Base-by-base conservation (phyloP, 2,797 vertebrate genomes). In the Phataginus tricuspis region DNA sequence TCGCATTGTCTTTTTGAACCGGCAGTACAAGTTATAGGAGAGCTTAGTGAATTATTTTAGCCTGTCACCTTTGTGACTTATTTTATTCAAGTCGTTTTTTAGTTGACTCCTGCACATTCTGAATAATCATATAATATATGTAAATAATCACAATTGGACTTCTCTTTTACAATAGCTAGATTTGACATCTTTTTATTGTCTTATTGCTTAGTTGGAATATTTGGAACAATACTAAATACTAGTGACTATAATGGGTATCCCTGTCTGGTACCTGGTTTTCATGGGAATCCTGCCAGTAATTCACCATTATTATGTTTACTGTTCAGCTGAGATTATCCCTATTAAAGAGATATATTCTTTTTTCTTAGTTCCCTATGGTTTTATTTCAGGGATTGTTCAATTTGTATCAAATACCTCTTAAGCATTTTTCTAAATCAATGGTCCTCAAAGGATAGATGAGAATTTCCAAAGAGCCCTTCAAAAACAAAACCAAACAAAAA, bases 391-490 rank as follows among this genome's bases (percentile, higher is more conserved):
- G 79, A 91, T 7, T 72, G 8, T 90, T 63, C 23, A 45, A 53
- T 82, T 92, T 90, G 95, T 85, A 72, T 94, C 61, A 77, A 61
- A 95, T 89, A 34, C 49, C 63, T 95, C 39, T 42, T 80, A 69
- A 66, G 16, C 42, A 75, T 84, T 96, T 93, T 93, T 92, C 55
- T 86, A 78, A 93, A 74, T 95, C 39, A 66, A 4, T 80, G 18
- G 13, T 72, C 91, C 19, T 93, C 49, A 91, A 85, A 78, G 12
- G 8, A 23, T 72, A 64, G 18, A 16, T 68, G 86, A 75, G 15
- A 75, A 66, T 92, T 80, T 51, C 53, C 25, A 75, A 80, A 86
- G 53, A 59, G 7, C 31, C n/a, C 21, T 82, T 1, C 27, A 42
- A 63, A 29, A 15, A 90, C 57, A 86, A 39, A 42, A 63, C 2